Conservation (phyloP, 2,888 invertebrate species). For the Ectropis crepuscularia region DNA sequence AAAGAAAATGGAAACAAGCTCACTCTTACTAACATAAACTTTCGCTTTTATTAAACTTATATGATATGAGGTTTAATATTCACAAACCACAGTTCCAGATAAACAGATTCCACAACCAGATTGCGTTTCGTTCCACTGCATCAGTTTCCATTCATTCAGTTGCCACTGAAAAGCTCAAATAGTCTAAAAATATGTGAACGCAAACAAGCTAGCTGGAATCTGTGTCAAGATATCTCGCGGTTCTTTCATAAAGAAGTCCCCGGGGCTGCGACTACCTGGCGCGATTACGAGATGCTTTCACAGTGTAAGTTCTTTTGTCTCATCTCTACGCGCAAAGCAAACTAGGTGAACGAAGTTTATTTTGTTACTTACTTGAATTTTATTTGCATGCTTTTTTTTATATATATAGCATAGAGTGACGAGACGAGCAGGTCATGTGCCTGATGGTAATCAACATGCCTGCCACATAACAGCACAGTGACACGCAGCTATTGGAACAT, state of each 20-base stretch:
- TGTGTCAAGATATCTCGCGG: conserved; percentile 41
- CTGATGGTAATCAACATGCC: too few relatives aligned
- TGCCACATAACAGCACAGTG: too few relatives aligned
- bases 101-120: not conserved
- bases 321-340: conserved; percentile 1
- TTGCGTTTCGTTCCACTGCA: not conserved
- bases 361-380: too few relatives aligned
- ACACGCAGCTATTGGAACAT: too few relatives aligned
- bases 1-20: too few relatives aligned
- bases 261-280: conserved; percentile 23
- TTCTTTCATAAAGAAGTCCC: conserved; percentile 41
- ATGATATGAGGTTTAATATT: not conserved
- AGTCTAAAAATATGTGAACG: conserved; percentile 38
- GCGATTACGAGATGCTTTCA: conserved; percentile 25
- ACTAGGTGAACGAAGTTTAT: not conserved
- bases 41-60: too few relatives aligned
- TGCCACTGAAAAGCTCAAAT: conserved; percentile 26
- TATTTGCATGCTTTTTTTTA: too few relatives aligned
- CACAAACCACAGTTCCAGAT: not conserved
- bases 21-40: too few relatives aligned
- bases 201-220: conserved; percentile 36
- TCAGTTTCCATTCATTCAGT: conserved; percentile 1
- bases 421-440: too few relatives aligned
- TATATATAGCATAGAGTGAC: too few relatives aligned
- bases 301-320: conserved; percentile 16